Percentiles rank a stretch among this genome's conserved stretches.
These are phyloP conservation scores for Charanyca ferruginea DNA, from an alignment of 2,888 invertebrate genomes.

Conservation along the genomic window DNA sequence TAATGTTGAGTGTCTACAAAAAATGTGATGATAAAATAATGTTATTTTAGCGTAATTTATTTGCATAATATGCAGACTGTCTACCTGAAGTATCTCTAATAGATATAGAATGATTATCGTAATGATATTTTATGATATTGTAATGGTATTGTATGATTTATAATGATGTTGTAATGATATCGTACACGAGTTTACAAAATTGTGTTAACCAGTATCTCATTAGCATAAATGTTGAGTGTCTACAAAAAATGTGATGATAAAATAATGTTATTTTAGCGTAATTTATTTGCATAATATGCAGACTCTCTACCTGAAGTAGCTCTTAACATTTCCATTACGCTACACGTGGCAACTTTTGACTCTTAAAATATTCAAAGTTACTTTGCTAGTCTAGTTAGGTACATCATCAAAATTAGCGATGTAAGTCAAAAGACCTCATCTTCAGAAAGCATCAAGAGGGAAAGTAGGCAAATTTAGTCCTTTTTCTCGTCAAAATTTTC, in stretches of 20 bases:
- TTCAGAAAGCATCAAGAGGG: constrained; percentile 61
- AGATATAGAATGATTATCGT: too few relatives aligned
- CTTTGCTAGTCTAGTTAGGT: constrained; percentile 40
- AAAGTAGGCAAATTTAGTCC: constrained; percentile 70
- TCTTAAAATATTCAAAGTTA: constrained; percentile 50
- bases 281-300: constrained; percentile 27
- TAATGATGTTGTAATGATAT: not conserved
- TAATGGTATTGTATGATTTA: too few relatives aligned
- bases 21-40: too few relatives aligned
- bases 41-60: too few relatives aligned
- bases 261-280: constrained; percentile 6
- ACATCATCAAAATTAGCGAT: constrained; percentile 64
- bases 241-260: constrained; percentile 16
- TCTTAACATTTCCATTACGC: constrained; percentile 39
- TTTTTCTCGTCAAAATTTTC: constrained; percentile 84
- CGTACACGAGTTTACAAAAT: not conserved
- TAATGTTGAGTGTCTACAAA: too few relatives aligned
- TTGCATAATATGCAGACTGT: too few relatives aligned
- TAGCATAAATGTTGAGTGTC: constrained; percentile 17
- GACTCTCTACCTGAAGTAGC: constrained; percentile 8
- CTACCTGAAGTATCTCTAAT: too few relatives aligned
- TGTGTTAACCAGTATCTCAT: constrained; percentile 9
- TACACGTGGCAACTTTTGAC: constrained; percentile 18
- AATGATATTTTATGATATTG: too few relatives aligned
- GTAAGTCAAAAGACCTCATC: constrained; percentile 70